Base-by-base conservation (phyloP, 2,797 vertebrate species). In the Xenopus petersii region DNA sequence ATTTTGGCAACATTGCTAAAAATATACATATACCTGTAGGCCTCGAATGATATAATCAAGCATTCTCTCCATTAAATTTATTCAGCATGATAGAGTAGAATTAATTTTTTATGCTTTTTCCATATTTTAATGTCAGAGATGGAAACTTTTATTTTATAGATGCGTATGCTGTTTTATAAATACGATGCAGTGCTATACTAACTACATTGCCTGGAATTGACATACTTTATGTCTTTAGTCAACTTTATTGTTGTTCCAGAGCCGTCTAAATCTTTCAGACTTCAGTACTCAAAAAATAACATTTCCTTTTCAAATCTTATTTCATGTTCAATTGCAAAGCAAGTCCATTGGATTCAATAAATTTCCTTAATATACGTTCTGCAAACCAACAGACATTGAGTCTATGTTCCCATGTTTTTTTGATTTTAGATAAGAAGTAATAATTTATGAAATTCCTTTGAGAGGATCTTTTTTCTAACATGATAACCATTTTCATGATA, bases 1-100 rank as follows among this genome's bases (percentile, higher is more conserved):
- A 78, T 73, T 78, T 78, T 73, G 71, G 60, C 61, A 78, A 64
- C 26, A 56, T 73, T 47, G 71, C 71, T 73, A 78, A 78, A 78
- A 78, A 78, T 78, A 78, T 42, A 26, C 72, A 69, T 73, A 69
- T 78, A 72, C 65, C 71, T 78, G 63, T 73, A 33, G 73, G 66
- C 42, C 71, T 73, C 24, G 55, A 58, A 69, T 73, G 60, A 78
- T 24, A 73, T 78, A 73, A 77, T 73, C 75, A 73, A 70, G 60
- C 26, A 15, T 62, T 73, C 21, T 69, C 46, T 65, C 46, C 60
- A 59, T 73, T 26, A 68, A 69, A 73, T 77, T 26, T 68, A 73
- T 73, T 54, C 64, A 73, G 26, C 54, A 15, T 64, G 58, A 67
- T 68, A 63, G 36, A 21, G 64, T 64, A 67, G 46, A 33, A 46